phyloP scores from a whole-genome alignment of 2,888 invertebrate genomes.

The Apamea sordens region DNA sequence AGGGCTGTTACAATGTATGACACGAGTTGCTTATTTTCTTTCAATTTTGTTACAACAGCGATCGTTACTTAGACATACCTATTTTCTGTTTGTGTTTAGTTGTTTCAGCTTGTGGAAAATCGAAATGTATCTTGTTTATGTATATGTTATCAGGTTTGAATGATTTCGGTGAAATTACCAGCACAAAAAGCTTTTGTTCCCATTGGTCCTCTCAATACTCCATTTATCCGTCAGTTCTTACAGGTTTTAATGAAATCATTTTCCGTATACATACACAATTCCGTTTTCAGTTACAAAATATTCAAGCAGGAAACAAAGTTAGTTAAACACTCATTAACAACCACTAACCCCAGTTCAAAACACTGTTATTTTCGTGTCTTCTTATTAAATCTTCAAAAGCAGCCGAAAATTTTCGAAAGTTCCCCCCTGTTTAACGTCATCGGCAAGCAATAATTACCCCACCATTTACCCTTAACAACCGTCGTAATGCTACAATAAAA shows the following conservation, averaged over 20 bases:
- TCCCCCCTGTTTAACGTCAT: conserved; percentile 28
- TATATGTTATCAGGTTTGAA: neutral
- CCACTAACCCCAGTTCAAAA: conserved; percentile 27
- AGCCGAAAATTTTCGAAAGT: conserved; percentile 16
- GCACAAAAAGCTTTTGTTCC: neutral
- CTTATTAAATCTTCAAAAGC: conserved; percentile 41
- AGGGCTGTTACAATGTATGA: neutral
- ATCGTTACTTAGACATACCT: neutral
- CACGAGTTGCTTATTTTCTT: neutral
- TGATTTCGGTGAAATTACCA: neutral
- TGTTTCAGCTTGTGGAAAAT: neutral
- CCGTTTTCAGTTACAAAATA: conserved; percentile 13
- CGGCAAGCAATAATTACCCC: conserved; percentile 41
- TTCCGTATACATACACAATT: neutral
- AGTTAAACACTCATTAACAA: conserved; percentile 26
- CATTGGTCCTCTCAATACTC: neutral
- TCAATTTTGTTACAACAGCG: neutral
- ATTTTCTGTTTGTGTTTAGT: neutral
- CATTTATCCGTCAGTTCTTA: neutral
- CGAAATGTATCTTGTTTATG: neutral
- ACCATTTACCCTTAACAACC: conserved; percentile 46
- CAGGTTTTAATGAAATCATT: neutral
- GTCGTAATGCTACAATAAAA: conserved; percentile 60
- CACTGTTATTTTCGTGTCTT: conserved; percentile 47
- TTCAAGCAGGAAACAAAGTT: neutral